Conservation (phyloP, 2,113 vertebrate genomes). For the Ophthalmolycus amberensis region DNA sequence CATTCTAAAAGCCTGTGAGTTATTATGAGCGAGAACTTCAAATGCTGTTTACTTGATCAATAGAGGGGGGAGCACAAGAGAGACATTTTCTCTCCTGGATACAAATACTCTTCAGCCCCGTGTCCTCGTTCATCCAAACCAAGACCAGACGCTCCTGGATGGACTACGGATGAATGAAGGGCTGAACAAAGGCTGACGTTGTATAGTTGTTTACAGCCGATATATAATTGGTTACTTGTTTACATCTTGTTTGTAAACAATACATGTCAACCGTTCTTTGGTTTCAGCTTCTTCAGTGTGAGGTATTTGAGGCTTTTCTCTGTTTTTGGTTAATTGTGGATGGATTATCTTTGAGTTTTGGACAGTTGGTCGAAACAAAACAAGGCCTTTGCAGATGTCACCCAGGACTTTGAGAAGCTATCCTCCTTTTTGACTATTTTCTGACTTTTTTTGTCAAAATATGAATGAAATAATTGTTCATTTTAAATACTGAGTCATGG, state of each 20-base stretch:
- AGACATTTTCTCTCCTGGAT: neutral
- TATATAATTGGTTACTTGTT: neutral
- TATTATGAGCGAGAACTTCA: neutral
- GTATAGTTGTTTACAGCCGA: neutral
- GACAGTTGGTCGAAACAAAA: neutral
- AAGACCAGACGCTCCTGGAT: neutral
- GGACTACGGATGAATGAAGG: neutral
- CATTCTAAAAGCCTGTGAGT: neutral
- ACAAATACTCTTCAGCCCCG: neutral
- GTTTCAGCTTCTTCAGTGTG: neutral
- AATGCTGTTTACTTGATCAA: conserved; percentile 6
- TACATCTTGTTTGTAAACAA: neutral
- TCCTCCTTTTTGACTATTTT: neutral
- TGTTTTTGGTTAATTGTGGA: neutral
- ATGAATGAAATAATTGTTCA: neutral
- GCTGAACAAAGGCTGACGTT: neutral
- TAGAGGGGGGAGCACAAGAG: neutral
- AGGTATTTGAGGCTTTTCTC: neutral
- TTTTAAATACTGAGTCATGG: neutral
- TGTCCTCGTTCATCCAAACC: neutral
- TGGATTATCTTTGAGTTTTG: neutral
- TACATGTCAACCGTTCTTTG: neutral
- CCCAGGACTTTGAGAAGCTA: neutral
- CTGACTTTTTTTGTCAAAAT: neutral
- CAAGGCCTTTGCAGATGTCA: neutral